Conservation (phyloP, 2,797 vertebrate genomes). For the Crypturellus tataupa region DNA sequence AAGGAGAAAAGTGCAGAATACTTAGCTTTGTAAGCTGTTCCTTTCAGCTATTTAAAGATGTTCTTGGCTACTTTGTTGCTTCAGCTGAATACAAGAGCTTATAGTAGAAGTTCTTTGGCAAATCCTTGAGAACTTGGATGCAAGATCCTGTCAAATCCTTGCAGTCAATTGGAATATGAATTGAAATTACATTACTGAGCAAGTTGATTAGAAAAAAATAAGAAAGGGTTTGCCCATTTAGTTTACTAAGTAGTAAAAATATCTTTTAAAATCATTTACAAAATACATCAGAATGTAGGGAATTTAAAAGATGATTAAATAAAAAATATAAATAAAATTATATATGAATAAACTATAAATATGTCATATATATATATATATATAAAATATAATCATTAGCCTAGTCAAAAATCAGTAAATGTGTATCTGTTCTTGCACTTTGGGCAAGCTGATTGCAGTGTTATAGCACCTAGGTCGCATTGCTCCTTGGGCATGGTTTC, state of each 20-base stretch:
- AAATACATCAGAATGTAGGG: background rate
- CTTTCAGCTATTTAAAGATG: constrained; percentile 10
- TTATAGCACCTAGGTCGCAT: fast-evolving
- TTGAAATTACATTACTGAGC: background rate
- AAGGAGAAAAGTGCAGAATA: background rate
- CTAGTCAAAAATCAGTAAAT: constrained; percentile 17
- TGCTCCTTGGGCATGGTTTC: background rate
- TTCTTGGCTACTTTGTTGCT: constrained; percentile 16
- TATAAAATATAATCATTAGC: background rate
- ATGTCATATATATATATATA: too few relatives aligned
- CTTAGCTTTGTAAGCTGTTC: background rate
- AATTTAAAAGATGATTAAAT: background rate
- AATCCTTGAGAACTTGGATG: background rate
- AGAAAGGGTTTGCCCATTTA: constrained; percentile 1
- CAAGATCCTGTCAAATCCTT: background rate
- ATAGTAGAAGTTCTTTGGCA: background rate
- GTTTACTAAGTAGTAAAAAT: background rate
- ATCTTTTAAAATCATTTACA: background rate
- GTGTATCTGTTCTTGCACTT: background rate
- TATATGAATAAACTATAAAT: too few relatives aligned
- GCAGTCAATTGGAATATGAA: background rate
- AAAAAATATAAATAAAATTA: too few relatives aligned
- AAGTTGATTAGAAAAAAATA: background rate
- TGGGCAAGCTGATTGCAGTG: background rate
- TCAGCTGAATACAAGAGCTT: constrained; percentile 1